Evolutionary conservation across 2,797 vertebrate genomes (phyloP).

Genomic region (Mastacembelus armatus): DNA sequence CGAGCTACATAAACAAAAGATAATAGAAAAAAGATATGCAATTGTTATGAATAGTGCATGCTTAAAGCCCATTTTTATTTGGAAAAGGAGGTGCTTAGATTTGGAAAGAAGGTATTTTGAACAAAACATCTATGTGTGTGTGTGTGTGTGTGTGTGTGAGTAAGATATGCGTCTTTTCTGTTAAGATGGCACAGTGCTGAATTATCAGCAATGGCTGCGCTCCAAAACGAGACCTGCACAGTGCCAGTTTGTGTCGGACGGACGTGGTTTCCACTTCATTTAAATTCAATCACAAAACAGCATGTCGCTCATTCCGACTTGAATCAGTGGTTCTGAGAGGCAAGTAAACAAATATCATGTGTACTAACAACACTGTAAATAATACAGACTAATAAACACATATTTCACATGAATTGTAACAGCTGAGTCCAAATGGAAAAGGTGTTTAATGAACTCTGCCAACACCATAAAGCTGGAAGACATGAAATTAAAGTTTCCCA

Average conservation of each 20-base stretch:
- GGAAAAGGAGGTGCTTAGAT: background rate
- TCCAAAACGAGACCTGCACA: background rate
- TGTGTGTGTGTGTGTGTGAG: background rate
- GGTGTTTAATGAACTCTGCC: background rate
- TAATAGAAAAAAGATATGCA: background rate
- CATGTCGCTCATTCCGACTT: background rate
- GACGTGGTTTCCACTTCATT: conserved; percentile 4
- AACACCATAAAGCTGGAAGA: background rate
- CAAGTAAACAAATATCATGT: background rate
- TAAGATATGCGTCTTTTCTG: conserved; percentile 7
- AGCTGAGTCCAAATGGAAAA: background rate
- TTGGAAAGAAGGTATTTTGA: background rate
- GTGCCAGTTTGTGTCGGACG: background rate
- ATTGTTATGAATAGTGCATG: background rate
- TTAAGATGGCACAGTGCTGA: conserved; percentile 15
- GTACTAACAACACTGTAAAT: background rate
- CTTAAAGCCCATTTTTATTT: background rate
- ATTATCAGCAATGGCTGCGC: background rate
- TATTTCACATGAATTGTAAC: background rate
- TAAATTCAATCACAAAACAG: background rate
- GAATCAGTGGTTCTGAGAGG: background rate
- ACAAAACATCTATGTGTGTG: conserved; percentile 8
- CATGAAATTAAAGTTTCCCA: background rate
- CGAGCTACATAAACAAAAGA: background rate
- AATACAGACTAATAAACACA: conserved; percentile 6